phyloP scores from a whole-genome alignment of 1,140 invertebrate species.

The Drosophila sulfurigaster region DNA sequence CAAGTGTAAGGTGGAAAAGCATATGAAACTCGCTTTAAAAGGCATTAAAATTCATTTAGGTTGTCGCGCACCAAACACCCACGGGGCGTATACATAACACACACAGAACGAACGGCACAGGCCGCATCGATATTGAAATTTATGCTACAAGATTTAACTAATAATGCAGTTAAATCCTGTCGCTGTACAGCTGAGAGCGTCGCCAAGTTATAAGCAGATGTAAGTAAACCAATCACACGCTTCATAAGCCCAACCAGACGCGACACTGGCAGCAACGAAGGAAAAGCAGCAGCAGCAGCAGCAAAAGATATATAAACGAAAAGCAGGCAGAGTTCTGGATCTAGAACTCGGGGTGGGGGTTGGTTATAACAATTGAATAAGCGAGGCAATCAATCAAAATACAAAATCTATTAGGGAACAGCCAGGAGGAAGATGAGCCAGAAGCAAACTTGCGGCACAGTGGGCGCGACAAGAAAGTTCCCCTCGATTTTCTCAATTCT shows the following conservation, averaged over 20 bases:
- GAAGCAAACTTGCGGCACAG: conserved; percentile 45
- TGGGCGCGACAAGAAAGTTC: conserved; percentile 16
- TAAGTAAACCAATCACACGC: conserved; percentile 82
- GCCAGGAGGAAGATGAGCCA: conserved; percentile 51
- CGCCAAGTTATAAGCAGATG: conserved; percentile 59
- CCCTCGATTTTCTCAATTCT: background rate
- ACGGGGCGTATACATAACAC: conserved; percentile 17
- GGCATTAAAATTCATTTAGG: conserved; percentile 82
- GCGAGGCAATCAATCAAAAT: conserved; percentile 83
- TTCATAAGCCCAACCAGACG: conserved; percentile 77
- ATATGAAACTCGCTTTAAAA: conserved; percentile 74
- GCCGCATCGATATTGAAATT: conserved; percentile 79
- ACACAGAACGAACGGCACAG: conserved; percentile 11
- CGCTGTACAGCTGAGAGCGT: conserved; percentile 46
- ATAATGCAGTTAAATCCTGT: conserved; percentile 82
- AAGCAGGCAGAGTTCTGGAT: no score
- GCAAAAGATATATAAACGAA: background rate
- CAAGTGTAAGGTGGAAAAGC: conserved; percentile 40
- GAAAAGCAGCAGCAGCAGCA: background rate
- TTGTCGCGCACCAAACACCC: conserved; percentile 46
- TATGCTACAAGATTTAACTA: conserved; percentile 79
- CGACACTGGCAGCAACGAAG: conserved; percentile 43
- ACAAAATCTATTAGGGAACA: conserved; percentile 78
- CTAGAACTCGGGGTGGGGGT: background rate
- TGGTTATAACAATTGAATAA: conserved; percentile 74